Evolutionary conservation across 2,888 invertebrate genomes (phyloP).

Genomic region (Limnephilus auricula): DNA sequence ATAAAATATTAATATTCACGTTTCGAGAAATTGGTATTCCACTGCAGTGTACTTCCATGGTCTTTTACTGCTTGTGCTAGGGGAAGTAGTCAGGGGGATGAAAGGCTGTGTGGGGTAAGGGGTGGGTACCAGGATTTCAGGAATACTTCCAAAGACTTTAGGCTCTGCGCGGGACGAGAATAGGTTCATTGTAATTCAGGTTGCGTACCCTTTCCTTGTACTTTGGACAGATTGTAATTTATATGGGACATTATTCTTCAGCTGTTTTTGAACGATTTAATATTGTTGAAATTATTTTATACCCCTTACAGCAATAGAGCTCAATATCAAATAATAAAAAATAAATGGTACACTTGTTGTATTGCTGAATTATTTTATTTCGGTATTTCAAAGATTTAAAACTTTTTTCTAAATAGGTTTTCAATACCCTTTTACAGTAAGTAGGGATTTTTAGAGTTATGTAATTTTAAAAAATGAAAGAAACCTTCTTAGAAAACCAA

Average conservation of each 20-base stretch:
- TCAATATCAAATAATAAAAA: not conserved
- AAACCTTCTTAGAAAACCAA: no score
- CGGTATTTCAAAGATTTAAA: not conserved
- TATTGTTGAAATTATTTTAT: not conserved
- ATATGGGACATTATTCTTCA: slow-evolving; percentile 32
- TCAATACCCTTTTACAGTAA: not conserved
- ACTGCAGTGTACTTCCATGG: not conserved
- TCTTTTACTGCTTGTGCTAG: not conserved
- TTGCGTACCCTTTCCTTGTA: not conserved
- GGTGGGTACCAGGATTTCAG: slow-evolving; percentile 38
- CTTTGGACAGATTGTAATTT: slow-evolving; percentile 35
- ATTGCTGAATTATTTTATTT: not conserved
- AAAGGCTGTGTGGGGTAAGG: not conserved
- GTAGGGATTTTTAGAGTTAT: not conserved
- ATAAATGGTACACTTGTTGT: not conserved
- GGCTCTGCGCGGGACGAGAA: slow-evolving; percentile 23
- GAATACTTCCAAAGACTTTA: slow-evolving; percentile 27
- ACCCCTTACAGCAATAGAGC: not conserved
- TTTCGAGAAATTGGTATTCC: slow-evolving; percentile 11
- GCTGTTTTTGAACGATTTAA: slow-evolving; percentile 24
- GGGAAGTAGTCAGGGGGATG: not conserved
- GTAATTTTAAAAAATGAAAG: not conserved
- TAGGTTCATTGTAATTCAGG: slow-evolving; percentile 27
- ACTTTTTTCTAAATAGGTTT: not conserved
- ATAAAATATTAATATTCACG: slow-evolving; percentile 10